These are phyloP conservation scores for Pimephales promelas DNA, from an alignment of 2,113 vertebrate genomes.

Conservation along the genomic window DNA sequence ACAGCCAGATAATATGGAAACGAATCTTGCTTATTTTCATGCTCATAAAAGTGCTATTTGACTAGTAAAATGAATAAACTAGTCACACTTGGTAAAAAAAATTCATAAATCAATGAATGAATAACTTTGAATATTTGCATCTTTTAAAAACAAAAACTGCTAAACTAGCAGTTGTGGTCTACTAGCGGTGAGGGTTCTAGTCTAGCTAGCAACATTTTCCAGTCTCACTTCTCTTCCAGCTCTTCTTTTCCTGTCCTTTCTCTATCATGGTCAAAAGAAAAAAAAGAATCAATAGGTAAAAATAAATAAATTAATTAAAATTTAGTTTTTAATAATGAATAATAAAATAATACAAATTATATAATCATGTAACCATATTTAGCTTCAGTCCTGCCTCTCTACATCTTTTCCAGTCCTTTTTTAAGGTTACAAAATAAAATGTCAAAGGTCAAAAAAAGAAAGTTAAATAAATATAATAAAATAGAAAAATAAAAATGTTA, in stretches of 20 bases:
- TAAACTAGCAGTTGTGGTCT: neutral
- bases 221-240: neutral
- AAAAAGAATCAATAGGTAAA: neutral
- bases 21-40: conserved; percentile 12
- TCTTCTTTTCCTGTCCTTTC: neutral
- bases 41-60: conserved; percentile 11
- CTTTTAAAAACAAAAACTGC: neutral
- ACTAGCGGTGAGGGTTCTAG: neutral
- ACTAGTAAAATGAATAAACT: neutral
- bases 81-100: neutral
- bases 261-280: neutral
- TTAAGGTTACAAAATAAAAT: neutral
- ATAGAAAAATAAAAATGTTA: neutral
- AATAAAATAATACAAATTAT: neutral
- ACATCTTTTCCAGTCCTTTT: neutral
- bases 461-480: neutral
- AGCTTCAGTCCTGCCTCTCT: neutral
- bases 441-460: too few relatives aligned
- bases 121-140: conserved; percentile 1
- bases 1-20: conserved; percentile 11
- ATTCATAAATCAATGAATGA: neutral
- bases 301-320: neutral
- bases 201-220: neutral
- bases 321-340: neutral
- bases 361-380: too few relatives aligned